Percentiles rank a stretch among this genome's conserved stretches.
phyloP scores from a whole-genome alignment of 2,113 vertebrate genomes.

The Nymphicus hollandicus region DNA sequence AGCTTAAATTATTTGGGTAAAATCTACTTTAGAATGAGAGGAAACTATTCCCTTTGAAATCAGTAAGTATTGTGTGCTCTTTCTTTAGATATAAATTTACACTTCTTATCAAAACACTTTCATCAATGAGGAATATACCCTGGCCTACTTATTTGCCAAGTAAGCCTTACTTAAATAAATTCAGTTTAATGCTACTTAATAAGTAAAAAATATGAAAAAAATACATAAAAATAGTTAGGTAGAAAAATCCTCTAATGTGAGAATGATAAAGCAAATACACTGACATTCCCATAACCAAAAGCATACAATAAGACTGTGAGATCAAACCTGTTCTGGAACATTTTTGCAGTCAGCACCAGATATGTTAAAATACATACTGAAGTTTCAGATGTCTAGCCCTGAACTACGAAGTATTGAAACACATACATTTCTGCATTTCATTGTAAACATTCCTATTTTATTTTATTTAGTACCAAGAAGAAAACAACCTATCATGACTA shows the following conservation, averaged over 20 bases:
- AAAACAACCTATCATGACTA: neutral
- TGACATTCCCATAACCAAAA: neutral
- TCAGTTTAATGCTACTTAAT: neutral
- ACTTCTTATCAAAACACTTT: neutral
- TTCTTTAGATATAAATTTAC: neutral
- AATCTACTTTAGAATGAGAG: neutral
- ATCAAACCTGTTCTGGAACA: neutral
- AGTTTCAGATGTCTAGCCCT: neutral
- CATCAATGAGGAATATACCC: neutral
- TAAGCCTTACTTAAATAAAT: neutral
- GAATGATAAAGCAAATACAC: neutral
- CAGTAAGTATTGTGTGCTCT: neutral
- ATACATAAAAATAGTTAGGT: neutral
- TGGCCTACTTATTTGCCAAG: neutral
- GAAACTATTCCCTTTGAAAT: neutral
- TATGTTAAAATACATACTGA: neutral
- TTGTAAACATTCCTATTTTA: neutral
- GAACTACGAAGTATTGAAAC: neutral
- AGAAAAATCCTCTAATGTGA: neutral
- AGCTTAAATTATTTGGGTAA: neutral
- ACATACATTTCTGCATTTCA: neutral
- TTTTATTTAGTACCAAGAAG: neutral
- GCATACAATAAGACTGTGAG: neutral
- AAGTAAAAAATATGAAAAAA: neutral
- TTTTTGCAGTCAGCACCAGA: neutral